Evolutionary conservation across 2,888 invertebrate species (phyloP), one percentile per base, ranked within the genome.

Genomic region (Lithophane ornitopus): DNA sequence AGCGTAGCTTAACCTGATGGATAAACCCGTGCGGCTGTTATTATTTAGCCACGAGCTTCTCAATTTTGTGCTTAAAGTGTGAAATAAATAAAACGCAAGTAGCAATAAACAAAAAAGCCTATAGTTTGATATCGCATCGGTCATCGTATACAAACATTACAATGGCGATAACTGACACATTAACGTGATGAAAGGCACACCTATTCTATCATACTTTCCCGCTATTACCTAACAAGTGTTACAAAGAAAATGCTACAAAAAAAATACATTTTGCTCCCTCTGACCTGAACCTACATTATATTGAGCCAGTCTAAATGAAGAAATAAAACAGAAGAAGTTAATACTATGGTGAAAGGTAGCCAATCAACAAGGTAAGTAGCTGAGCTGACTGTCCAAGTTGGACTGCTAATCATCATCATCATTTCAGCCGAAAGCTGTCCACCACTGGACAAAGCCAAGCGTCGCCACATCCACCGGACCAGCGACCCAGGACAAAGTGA

Each of bases 151-250:
- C 28, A 67, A 76, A 41, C 19, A 49, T 28, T 14, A 58, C 28
- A 63, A 16, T 52, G 22, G n/a, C 8, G 14, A 3, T 61, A 28
- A 56, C 26, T 56, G 19, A 9, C n/a, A 75, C 39, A 67, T 49
- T 66, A 67, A 19, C 14, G 14, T 58, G 39, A 58, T 28, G 14
- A 4, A 0, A 78, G 56, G 14, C 65, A 77, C 77, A 56, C 56
- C 78, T 77, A n/a, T 63, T 34, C 39, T 49, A 54, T 49, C 4
- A 28, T 2, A 41, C 49, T 11, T 7, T 11, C 1, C 1, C 1
- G 41, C 2, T 46, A n/a, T 16, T 56, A 39, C 28, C 19, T 19
- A 26, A 6, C n/a, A n/a, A 0, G 6, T 26, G 8, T 46, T 19
- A n/a, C 12, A 46, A 14, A 68, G 14, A 46, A n/a, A 19, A 34